Evolutionary conservation across 2,113 vertebrate genomes (phyloP), one percentile per base, ranked within the genome.

Genomic region (Gallinago undulata): DNA sequence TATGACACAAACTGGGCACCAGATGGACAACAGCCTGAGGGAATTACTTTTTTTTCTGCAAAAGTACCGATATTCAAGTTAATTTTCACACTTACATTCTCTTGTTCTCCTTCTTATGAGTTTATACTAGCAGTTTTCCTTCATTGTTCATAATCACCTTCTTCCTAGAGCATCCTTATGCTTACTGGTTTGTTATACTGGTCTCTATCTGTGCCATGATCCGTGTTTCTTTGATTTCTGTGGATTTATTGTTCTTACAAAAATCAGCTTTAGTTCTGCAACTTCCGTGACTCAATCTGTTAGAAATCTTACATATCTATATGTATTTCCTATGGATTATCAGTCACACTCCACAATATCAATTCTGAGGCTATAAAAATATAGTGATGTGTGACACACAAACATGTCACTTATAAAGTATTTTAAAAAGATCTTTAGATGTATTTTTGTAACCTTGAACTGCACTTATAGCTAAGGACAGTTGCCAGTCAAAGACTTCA

Each of bases 11-110:
- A 68, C 43, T 78, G 73, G 84, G 48, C 69, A 93, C 84, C 93
- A 96, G 81, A 95, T 94, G 91, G 94, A 64, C 51, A 91, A 31
- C 13, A 87, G 80, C 80, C 91, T 82, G 35, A 64, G 69, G 89
- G 66, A 91, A 75, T 33, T 59, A 2, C 41, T 43, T 5, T 53
- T 53, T 84, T 77, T 94, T 92, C 56, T 82, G 53, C 35, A 27
- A 23, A 92, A 95, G 30, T 57, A 84, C 27, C 11, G 47, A 82
- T 64, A 87, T 53, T 91, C 57, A 82, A 87, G 81, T 84, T 69
- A 70, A 83, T 83, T 95, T 82, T 73, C 37, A 33, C 33, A 35
- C 56, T 90, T 55, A 27, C 7, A 16, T 68, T 72, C 21, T 60
- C 57, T 68, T 70, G 19, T 89, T 91, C 80, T 64, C 53, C 33